phyloP scores from a whole-genome alignment of 2,113 vertebrate species.

The Hiodon alosoides region DNA sequence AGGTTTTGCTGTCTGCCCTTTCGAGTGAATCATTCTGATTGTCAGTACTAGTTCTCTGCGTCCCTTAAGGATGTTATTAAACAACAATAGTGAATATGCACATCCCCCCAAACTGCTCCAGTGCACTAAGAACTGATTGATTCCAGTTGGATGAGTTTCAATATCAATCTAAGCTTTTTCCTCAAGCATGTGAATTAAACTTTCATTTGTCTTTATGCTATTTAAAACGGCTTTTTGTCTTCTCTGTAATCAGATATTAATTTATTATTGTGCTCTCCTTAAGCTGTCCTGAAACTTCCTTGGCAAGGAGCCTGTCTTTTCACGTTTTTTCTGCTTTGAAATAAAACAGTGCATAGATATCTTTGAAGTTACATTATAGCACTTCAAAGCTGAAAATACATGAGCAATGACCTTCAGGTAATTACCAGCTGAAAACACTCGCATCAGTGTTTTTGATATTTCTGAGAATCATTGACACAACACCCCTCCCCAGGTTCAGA shows the following conservation, averaged over 20 bases:
- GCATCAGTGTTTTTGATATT: constrained; percentile 1
- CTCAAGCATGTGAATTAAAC: background rate
- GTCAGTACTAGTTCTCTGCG: too few species aligned
- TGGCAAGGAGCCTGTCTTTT: background rate
- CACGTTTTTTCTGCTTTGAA: constrained; percentile 3
- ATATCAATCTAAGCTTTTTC: background rate
- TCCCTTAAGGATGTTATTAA: too few species aligned
- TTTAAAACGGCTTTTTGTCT: background rate
- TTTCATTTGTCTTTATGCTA: background rate
- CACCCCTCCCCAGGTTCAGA: too few species aligned
- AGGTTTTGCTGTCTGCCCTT: too few species aligned
- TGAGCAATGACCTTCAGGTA: constrained; percentile 17
- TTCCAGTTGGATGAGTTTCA: too few species aligned
- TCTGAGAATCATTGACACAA: background rate
- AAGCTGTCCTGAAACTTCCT: background rate
- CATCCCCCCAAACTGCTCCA: too few species aligned
- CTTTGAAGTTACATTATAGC: constrained; percentile 20
- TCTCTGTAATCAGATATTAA: background rate
- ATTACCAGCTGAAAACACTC: constrained; percentile 14
- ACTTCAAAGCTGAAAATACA: constrained; percentile 21
- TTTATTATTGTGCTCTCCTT: background rate
- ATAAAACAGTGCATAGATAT: constrained; percentile 11
- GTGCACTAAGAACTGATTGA: too few species aligned
- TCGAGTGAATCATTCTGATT: too few species aligned
- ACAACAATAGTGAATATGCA: too few species aligned